Conservation (phyloP, 2,113 vertebrate genomes). For the Suncus etruscus region DNA sequence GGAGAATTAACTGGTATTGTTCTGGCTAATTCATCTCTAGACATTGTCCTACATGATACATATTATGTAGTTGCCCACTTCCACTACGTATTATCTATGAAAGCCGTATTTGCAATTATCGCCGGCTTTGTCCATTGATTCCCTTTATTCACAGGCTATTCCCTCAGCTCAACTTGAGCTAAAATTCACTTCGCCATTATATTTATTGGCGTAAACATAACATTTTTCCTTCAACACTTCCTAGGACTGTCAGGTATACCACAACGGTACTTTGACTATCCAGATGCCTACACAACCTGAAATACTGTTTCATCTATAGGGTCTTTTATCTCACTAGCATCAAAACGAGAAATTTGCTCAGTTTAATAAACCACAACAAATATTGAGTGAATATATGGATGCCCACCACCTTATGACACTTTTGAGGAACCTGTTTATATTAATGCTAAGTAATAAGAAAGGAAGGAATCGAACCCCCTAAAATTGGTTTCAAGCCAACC, state of each 20-base stretch:
- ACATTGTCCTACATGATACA: background rate
- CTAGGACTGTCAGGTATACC: background rate
- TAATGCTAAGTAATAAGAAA: background rate
- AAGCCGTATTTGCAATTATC: background rate
- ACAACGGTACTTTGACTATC: background rate
- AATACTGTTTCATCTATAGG: conserved; percentile 7
- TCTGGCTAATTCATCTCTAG: background rate
- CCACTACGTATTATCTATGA: background rate
- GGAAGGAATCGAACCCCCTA: background rate
- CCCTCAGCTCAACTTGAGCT: background rate
- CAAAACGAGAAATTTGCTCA: background rate
- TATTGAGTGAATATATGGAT: background rate
- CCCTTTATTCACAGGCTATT: conserved; percentile 32
- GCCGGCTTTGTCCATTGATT: conserved; percentile 5
- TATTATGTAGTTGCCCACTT: conserved; percentile 36
- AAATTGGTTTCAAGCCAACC: background rate
- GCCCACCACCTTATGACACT: background rate
- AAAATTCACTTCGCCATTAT: conserved; percentile 28
- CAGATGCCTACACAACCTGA: conserved; percentile 22
- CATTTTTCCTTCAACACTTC: background rate
- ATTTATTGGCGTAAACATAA: background rate
- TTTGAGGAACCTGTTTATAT: background rate
- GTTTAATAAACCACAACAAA: background rate
- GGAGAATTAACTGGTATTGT: background rate
- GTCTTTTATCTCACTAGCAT: background rate